Evolutionary conservation across 2,888 invertebrate species (phyloP).

Genomic region (Trimorus sp.): DNA sequence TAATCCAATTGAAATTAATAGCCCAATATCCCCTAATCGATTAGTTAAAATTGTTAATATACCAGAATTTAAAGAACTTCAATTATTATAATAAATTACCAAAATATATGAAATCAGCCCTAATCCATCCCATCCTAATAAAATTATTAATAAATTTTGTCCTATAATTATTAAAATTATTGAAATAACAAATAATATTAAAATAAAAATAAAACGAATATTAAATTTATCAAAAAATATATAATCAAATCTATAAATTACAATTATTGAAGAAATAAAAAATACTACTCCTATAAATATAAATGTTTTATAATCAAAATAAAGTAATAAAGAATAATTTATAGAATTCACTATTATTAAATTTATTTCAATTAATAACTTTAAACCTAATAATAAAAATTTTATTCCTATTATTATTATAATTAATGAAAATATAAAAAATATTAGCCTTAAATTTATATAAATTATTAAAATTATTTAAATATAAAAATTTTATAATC

Average conservation of each 20-base stretch:
- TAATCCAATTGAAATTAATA: slow-evolving; percentile 62
- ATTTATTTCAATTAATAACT: slow-evolving; percentile 84
- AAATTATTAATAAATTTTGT: slow-evolving; percentile 87
- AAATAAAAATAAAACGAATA: slow-evolving; percentile 85
- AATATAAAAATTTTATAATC: slow-evolving; percentile 80
- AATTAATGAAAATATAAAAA: slow-evolving; percentile 75
- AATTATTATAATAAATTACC: slow-evolving; percentile 88
- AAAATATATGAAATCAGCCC: slow-evolving; percentile 89
- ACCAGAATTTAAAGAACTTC: slow-evolving; percentile 86
- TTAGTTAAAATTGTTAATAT: slow-evolving; percentile 88
- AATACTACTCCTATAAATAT: slow-evolving; percentile 86
- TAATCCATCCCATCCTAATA: slow-evolving; percentile 89
- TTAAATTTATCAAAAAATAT: slow-evolving; percentile 81
- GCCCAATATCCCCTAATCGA: slow-evolving; percentile 81
- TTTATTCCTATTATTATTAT: slow-evolving; percentile 73
- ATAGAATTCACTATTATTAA: slow-evolving; percentile 83
- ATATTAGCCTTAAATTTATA: slow-evolving; percentile 80
- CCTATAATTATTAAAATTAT: slow-evolving; percentile 87
- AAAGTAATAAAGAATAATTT: slow-evolving; percentile 83
- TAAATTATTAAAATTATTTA: slow-evolving; percentile 81
- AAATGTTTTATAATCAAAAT: slow-evolving; percentile 86
- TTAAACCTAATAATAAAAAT: slow-evolving; percentile 77
- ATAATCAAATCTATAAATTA: slow-evolving; percentile 82
- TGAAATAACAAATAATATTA: slow-evolving; percentile 86
- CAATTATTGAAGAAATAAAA: slow-evolving; percentile 84